These are phyloP conservation scores for Dendrolimus kikuchii DNA, from an alignment of 1,140 invertebrate genomes.

Conservation along the genomic window DNA sequence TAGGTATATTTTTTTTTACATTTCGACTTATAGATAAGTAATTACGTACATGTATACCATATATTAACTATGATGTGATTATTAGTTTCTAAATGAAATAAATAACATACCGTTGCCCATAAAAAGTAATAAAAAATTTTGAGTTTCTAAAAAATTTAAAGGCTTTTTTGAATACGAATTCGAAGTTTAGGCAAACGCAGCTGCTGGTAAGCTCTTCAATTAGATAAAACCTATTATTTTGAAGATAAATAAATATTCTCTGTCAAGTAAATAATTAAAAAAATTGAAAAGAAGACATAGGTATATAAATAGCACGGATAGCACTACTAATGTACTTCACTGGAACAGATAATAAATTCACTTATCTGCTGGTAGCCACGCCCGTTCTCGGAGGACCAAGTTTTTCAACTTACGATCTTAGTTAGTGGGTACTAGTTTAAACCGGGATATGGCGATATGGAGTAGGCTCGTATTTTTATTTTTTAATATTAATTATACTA, in stretches of 20 bases:
- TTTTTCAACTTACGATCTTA: slow-evolving; percentile 37
- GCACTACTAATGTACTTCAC: slow-evolving; percentile 17
- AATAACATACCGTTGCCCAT: too few species aligned
- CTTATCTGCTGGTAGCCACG: slow-evolving; percentile 21
- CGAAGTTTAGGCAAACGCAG: neutral
- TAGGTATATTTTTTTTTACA: too few species aligned
- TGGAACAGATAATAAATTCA: slow-evolving; percentile 38
- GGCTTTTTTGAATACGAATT: neutral
- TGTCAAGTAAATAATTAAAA: too few species aligned
- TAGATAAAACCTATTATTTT: neutral
- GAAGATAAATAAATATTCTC: neutral
- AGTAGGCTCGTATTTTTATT: neutral
- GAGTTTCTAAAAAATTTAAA: too few species aligned
- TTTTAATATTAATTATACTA: neutral
- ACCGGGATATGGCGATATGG: slow-evolving; percentile 9
- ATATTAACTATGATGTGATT: too few species aligned
- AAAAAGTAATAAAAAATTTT: too few species aligned
- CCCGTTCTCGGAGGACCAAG: slow-evolving; percentile 24
- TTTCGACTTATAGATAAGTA: too few species aligned
- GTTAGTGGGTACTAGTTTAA: slow-evolving; percentile 17
- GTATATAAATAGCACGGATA: slow-evolving; percentile 7
- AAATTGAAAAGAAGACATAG: too few species aligned
- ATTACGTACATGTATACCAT: too few species aligned
- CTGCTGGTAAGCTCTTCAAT: too few species aligned
- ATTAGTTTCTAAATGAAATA: too few species aligned